Conservation (phyloP, 2,888 invertebrate genomes). For the Philereme transversata region DNA sequence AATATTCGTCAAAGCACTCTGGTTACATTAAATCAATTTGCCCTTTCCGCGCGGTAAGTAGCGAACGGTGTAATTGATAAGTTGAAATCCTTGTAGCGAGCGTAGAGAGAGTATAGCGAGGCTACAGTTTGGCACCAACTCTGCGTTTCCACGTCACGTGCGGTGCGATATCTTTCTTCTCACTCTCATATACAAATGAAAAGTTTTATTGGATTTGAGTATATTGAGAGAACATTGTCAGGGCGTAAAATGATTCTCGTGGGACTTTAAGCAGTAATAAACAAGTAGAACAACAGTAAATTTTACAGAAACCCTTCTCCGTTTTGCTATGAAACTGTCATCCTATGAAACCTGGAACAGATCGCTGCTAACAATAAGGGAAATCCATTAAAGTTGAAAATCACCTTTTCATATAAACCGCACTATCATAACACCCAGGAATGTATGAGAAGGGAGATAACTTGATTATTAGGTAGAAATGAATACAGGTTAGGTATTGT, state of each 20-base stretch:
- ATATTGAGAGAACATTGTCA: conserved; percentile 25
- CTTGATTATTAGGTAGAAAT: too few species aligned
- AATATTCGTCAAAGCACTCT: conserved; percentile 85
- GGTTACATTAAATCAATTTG: conserved; percentile 85
- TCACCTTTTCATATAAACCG: too few species aligned
- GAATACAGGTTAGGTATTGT: too few species aligned
- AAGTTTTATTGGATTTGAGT: conserved; percentile 37
- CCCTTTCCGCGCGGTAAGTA: conserved; percentile 84
- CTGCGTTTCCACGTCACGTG: conserved; percentile 57
- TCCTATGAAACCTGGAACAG: too few species aligned
- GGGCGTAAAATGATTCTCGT: neutral
- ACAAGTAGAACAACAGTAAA: too few species aligned
- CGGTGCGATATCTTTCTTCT: conserved; percentile 47
- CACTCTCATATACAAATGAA: conserved; percentile 48
- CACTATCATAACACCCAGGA: too few species aligned
- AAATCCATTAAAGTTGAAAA: too few species aligned
- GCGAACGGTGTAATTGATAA: conserved; percentile 84
- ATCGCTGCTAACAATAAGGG: too few species aligned
- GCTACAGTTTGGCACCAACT: conserved; percentile 75
- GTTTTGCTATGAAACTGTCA: too few species aligned
- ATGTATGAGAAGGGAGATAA: too few species aligned
- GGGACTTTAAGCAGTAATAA: neutral
- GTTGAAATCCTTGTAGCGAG: conserved; percentile 83
- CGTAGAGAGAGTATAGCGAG: conserved; percentile 38
- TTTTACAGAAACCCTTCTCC: too few species aligned